phyloP scores from a whole-genome alignment of 2,888 invertebrate species.

The Drosophila glabriapex region DNA sequence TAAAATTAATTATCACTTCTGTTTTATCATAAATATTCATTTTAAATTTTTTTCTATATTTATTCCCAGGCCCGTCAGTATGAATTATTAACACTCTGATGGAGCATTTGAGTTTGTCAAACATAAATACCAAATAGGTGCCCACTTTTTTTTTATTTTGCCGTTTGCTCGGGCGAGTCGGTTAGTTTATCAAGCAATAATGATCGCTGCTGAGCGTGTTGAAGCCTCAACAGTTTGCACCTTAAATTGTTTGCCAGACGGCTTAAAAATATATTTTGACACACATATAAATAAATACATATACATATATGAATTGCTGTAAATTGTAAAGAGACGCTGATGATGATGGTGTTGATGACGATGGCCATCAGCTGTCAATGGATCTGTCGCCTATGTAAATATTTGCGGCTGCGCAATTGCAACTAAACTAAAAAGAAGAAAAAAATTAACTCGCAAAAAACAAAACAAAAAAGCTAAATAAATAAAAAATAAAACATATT shows the following conservation, averaged over 20 bases:
- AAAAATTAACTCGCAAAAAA: not conserved
- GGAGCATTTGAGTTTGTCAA: conserved; percentile 55
- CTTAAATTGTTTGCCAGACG: conserved; percentile 62
- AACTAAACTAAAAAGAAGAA: conserved; percentile 32
- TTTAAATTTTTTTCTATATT: conserved; percentile 11
- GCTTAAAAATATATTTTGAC: conserved; percentile 37
- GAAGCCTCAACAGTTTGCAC: conserved; percentile 60
- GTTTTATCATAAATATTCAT: conserved; percentile 41
- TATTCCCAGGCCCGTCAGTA: conserved; percentile 41
- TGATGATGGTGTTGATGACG: conserved; percentile 46
- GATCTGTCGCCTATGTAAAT: conserved; percentile 59
- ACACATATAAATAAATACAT: conserved; percentile 7
- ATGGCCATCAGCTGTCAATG: conserved; percentile 74
- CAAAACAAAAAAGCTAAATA: conserved; percentile 6
- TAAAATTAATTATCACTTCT: conserved; percentile 44
- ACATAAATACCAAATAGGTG: conserved; percentile 48
- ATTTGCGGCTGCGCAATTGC: conserved; percentile 67
- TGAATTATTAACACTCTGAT: conserved; percentile 54
- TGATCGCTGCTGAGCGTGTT: conserved; percentile 54
- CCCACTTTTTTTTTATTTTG: conserved; percentile 31
- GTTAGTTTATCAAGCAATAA: conserved; percentile 62
- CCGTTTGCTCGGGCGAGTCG: conserved; percentile 25
- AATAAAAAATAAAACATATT: conserved; percentile 38
- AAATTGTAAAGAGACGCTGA: conserved; percentile 38
- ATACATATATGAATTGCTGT: conserved; percentile 12